These are phyloP conservation scores for Psophia crepitans DNA, from an alignment of 2,113 vertebrate genomes.

Conservation along the genomic window DNA sequence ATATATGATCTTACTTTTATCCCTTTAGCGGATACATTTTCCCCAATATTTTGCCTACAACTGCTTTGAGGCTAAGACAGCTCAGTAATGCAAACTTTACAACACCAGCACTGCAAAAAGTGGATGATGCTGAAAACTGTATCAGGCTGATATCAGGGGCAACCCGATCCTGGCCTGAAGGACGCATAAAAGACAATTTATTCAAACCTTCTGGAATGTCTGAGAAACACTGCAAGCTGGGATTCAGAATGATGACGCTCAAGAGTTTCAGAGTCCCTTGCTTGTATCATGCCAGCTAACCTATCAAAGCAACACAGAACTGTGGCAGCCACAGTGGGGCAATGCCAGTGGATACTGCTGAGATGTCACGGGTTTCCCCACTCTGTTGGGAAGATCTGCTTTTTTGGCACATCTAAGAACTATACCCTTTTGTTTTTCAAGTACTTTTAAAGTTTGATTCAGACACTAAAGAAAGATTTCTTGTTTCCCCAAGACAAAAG, in stretches of 20 bases:
- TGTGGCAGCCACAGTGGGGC: neutral
- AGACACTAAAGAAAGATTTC: neutral
- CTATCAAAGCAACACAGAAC: neutral
- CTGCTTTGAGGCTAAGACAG: neutral
- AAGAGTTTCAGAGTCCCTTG: neutral
- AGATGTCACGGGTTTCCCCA: neutral
- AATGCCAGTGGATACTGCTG: neutral
- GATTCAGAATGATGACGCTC: neutral
- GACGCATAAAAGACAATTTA: neutral
- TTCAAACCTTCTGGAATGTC: neutral
- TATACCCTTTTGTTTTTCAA: neutral
- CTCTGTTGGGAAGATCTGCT: neutral
- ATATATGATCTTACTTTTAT: neutral
- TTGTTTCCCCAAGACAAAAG: neutral
- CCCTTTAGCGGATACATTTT: neutral
- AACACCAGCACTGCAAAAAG: neutral
- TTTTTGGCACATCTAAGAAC: neutral
- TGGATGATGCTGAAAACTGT: neutral
- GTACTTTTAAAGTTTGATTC: neutral
- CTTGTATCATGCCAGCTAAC: neutral
- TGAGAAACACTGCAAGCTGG: neutral
- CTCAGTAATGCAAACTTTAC: neutral
- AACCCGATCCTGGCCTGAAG: neutral
- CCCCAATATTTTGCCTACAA: neutral
- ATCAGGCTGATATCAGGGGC: neutral